Evolutionary conservation across 30 jellyfish, hydroid and myxozoan species (phyloP), one percentile per base, ranked within the genome.

Genomic region (Nemopilema nomurai): DNA sequence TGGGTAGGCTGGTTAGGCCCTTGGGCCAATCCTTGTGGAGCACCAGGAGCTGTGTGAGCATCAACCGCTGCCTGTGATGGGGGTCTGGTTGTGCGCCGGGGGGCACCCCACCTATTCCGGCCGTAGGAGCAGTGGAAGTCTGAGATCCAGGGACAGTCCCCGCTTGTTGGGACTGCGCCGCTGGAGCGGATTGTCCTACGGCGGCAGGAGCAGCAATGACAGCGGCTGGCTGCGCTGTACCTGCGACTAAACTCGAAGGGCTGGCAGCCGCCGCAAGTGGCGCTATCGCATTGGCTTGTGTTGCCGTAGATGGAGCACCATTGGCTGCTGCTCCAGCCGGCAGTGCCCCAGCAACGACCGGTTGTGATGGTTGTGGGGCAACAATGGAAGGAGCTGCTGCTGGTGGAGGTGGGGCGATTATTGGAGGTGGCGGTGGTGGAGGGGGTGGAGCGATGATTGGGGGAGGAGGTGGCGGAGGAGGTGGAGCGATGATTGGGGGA

Each of bases 401-500:
- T 23, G 76, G 63, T 19, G 64, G 65, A 0, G 80, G 74, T 23
- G 79, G 63, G 18, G 79, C 26, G 71, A 62, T 63, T 0, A 82
- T 21, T 23, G 83, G 88, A 17, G 94, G 88, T 28, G 90, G 83
- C 20, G 90, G 92, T 17, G 92, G 92, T 13, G 90, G 67, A 16
- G 81, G 69, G 1, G 89, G 89, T 1, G 89, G 81, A 4, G 86
- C 68, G 7, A 65, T 71, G 16, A 53, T 49, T 6, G 83, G 90
- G 1, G 86, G 66, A 0, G 84, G 88, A 16, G 88, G 84, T 63
- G 94, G 94, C 49, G 94, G 96, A 17, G 90, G 89, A n/a, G 86
- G 63, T 23, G 50, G 76, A 19, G 57, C 6, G 4, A 87, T 51
- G 3, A 87, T 67, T 26, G 87, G 86, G 16, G 92, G 92, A 0